These are phyloP conservation scores for Caerostris extrusa DNA, from an alignment of 1,140 invertebrate genomes.

Conservation along the genomic window DNA sequence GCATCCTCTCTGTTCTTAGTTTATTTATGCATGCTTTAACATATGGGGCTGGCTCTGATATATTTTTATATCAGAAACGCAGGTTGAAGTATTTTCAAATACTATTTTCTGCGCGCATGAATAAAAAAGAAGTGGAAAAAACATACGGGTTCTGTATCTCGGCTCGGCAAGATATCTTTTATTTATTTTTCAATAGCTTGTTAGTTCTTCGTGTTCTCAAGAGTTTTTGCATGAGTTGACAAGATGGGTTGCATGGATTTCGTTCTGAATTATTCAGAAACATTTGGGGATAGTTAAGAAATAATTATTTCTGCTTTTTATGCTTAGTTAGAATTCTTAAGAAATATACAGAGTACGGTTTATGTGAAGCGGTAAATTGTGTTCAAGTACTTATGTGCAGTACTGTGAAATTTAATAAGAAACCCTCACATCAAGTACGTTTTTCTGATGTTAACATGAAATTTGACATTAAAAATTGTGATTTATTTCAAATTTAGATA, in stretches of 20 bases:
- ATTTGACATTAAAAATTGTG: too few relatives aligned
- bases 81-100: neutral
- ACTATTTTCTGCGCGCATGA: constrained; percentile 28
- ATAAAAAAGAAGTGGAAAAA: constrained; percentile 6
- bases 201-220: constrained; percentile 13
- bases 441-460: too few relatives aligned
- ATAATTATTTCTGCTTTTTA: neutral
- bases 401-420: too few relatives aligned
- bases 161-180: neutral
- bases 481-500: too few relatives aligned
- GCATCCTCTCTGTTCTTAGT: neutral
- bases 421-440: too few relatives aligned
- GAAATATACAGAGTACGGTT: too few relatives aligned
- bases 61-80: constrained; percentile 2
- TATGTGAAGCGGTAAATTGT: too few relatives aligned
- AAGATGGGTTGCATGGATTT: neutral
- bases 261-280: neutral
- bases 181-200: constrained; percentile 22
- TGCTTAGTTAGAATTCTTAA: too few relatives aligned
- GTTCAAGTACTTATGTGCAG: too few relatives aligned
- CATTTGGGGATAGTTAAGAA: neutral
- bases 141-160: neutral
- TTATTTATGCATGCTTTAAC: constrained; percentile 49
- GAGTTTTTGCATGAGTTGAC: neutral
- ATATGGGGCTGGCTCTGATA: neutral